Conservation (phyloP, 2,888 invertebrate genomes). For the Lasioglossum villosulum region DNA sequence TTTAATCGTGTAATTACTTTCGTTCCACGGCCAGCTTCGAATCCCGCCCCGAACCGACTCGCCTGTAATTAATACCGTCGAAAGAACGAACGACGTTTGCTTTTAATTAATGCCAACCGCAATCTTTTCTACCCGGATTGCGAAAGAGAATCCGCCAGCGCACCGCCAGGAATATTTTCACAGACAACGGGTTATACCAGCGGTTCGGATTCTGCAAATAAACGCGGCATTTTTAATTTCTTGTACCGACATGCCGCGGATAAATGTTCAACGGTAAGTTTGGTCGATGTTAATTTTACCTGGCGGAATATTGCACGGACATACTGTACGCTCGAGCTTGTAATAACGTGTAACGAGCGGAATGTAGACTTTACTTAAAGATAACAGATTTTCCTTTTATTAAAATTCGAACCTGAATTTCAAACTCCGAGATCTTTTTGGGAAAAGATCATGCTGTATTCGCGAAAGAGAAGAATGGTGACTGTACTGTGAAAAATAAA, state of each 20-base stretch:
- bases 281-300: background rate
- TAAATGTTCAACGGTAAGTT: background rate
- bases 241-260: background rate
- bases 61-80: constrained; percentile 19
- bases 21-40: constrained; percentile 4
- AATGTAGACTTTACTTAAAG: background rate
- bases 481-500: too few relatives aligned
- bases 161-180: background rate
- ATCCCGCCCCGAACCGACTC: background rate
- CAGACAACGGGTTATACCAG: background rate
- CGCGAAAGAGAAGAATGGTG: too few relatives aligned
- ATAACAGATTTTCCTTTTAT: too few relatives aligned
- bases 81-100: constrained; percentile 27
- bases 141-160: background rate
- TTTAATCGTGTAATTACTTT: constrained; percentile 32
- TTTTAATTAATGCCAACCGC: constrained; percentile 27
- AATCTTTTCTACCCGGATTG: background rate
- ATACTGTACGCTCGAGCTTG: background rate
- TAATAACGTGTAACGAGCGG: background rate
- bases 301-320: too few relatives aligned
- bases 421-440: too few relatives aligned
- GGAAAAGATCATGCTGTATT: too few relatives aligned
- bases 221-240: background rate
- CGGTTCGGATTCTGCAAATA: background rate
- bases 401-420: too few relatives aligned